Evolutionary conservation across 2,888 invertebrate species (phyloP).

Genomic region (Bombylius major): DNA sequence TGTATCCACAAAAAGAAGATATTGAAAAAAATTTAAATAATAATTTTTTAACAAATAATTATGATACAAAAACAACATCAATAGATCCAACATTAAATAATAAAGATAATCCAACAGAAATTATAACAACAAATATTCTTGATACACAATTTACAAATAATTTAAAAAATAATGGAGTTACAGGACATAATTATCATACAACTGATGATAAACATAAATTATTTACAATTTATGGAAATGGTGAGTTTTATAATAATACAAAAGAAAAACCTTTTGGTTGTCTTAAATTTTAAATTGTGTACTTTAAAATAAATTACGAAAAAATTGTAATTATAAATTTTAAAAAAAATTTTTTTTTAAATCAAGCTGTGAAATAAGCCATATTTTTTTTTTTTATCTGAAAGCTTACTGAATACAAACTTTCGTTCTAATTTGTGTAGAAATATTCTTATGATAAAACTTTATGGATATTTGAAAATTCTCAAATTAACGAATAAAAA

Average conservation of each 20-base stretch:
- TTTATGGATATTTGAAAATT: too few species aligned
- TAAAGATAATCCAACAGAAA: conserved; percentile 11
- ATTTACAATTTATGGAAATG: conserved; percentile 38
- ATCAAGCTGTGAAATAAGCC: too few species aligned
- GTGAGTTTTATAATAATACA: conserved; percentile 26
- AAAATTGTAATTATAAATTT: too few species aligned
- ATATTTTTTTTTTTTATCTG: too few species aligned
- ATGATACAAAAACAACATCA: conserved; percentile 1
- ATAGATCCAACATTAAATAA: conserved; percentile 4
- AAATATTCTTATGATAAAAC: too few species aligned
- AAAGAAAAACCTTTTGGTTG: background rate
- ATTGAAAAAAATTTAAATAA: conserved; percentile 4
- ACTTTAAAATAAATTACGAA: background rate
- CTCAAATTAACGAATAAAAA: too few species aligned
- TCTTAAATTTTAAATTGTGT: background rate
- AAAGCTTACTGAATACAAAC: too few species aligned
- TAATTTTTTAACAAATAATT: background rate
- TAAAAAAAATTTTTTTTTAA: too few species aligned
- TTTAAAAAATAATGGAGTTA: conserved; percentile 24
- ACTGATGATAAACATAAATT: conserved; percentile 35
- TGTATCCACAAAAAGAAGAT: background rate
- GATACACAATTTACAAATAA: too few species aligned
- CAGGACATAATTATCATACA: conserved; percentile 26
- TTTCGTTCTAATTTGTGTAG: too few species aligned
- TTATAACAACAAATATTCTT: conserved; percentile 14